These are phyloP conservation scores for Australoheros facetus DNA, from an alignment of 2,797 vertebrate species.

Conservation along the genomic window DNA sequence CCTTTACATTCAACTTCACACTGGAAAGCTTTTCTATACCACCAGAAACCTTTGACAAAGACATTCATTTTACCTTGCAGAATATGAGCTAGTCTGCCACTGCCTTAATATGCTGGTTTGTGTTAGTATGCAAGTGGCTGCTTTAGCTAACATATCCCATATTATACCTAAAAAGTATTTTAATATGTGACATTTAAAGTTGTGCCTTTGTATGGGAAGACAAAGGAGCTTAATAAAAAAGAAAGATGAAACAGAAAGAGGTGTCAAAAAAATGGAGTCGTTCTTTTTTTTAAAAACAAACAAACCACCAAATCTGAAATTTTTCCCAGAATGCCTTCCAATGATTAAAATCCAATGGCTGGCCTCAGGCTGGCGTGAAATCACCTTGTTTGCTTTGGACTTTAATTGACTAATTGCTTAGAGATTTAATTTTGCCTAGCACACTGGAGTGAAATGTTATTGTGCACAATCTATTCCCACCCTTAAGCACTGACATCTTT, in stretches of 20 bases:
- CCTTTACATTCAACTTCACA: no score
- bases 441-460: constrained; percentile 49
- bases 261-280: neutral
- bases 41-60: neutral
- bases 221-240: neutral
- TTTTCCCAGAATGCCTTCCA: constrained; percentile 53
- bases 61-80: neutral
- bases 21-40: neutral
- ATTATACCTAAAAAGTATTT: neutral
- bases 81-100: neutral
- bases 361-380: constrained; percentile 44
- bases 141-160: neutral
- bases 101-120: neutral
- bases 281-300: neutral
- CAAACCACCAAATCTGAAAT: constrained; percentile 32
- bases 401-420: constrained; percentile 68
- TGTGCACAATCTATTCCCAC: constrained; percentile 50
- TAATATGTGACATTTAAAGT: rapidly evolving
- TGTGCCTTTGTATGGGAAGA: neutral
- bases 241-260: neutral
- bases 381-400: constrained; percentile 55
- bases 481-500: constrained; percentile 38
- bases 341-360: constrained; percentile 58
- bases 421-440: constrained; percentile 52
- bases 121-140: neutral